Conservation (phyloP, 2,797 vertebrate genomes). For the Sphenopsis melanotis region DNA sequence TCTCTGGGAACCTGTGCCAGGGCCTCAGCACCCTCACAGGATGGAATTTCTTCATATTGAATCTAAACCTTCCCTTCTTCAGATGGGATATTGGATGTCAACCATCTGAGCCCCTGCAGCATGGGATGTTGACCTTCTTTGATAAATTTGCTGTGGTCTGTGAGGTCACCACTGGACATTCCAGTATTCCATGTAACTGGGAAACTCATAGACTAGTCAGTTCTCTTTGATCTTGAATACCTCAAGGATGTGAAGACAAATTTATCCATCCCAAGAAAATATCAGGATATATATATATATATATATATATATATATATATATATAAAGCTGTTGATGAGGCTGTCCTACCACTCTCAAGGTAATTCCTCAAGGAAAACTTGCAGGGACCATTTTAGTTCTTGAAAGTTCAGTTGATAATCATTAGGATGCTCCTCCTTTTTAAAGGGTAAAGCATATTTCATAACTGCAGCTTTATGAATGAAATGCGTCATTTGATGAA, state of each 20-base stretch:
- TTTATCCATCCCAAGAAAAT: not conserved
- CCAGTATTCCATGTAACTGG: not conserved
- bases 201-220: not conserved
- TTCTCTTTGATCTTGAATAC: not conserved
- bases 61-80: not conserved
- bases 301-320: no score
- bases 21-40: rapidly evolving
- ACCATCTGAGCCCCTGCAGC: not conserved
- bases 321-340: not conserved
- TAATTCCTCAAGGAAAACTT: not conserved
- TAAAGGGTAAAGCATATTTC: not conserved
- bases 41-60: not conserved
- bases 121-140: not conserved
- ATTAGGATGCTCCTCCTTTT: not conserved
- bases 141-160: not conserved
- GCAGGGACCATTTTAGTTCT: not conserved
- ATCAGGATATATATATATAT: no score
- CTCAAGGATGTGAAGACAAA: not conserved
- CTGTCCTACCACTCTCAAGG: not conserved
- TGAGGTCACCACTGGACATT: not conserved
- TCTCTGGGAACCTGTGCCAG: not conserved
- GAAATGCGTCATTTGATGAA: not conserved
- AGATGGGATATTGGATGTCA: rapidly evolving
- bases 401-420: not conserved
- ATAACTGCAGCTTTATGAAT: not conserved